Percentiles rank a stretch among this genome's conserved stretches.
Evolutionary conservation across 2,113 vertebrate genomes (phyloP).

Genomic region (Motacilla tschutschensis): DNA sequence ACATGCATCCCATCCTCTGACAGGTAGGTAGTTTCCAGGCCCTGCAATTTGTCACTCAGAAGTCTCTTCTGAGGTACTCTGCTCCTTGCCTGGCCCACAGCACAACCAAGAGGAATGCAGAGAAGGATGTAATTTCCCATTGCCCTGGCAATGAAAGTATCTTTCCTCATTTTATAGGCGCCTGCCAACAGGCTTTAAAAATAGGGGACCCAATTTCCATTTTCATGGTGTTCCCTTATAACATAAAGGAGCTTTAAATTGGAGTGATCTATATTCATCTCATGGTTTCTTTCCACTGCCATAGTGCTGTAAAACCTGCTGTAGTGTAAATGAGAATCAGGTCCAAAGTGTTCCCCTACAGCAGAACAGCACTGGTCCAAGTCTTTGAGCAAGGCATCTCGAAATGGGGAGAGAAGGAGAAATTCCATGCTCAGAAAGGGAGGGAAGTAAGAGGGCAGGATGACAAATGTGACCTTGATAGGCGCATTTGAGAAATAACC

Average conservation of each 20-base stretch:
- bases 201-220: slow-evolving; percentile 41
- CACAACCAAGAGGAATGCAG: background rate
- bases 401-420: background rate
- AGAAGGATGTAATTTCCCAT: background rate
- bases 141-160: background rate
- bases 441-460: background rate
- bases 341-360: background rate
- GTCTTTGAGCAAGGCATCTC: background rate
- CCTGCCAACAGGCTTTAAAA: slow-evolving; percentile 36
- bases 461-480: background rate
- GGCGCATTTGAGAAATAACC: background rate
- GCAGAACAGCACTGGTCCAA: background rate
- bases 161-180: slow-evolving; percentile 20
- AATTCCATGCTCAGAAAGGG: background rate
- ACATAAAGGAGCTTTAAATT: slow-evolving; percentile 49
- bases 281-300: slow-evolving; percentile 20
- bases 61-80: background rate
- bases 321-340: slow-evolving; percentile 30
- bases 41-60: background rate
- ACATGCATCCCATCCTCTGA: background rate
- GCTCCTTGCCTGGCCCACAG: background rate
- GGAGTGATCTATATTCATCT: slow-evolving; percentile 44
- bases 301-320: slow-evolving; percentile 14
- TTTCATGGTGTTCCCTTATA: slow-evolving; percentile 52
- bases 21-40: background rate